phyloP scores from a whole-genome alignment of 2,888 invertebrate species.

The Cylindroiulus punctatus region DNA sequence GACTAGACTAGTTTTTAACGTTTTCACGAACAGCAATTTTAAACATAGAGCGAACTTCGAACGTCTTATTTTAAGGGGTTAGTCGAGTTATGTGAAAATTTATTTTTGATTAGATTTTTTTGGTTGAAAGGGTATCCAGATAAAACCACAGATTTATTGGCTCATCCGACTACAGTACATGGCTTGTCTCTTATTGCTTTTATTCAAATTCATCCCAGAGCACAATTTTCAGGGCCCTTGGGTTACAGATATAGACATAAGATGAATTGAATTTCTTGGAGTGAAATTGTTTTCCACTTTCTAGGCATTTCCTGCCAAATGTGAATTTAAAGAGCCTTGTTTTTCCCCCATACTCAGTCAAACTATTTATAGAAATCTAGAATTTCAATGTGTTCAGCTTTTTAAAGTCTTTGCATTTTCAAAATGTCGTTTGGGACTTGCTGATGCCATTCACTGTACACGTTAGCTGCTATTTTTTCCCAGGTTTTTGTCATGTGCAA shows the following conservation, averaged over 20 bases:
- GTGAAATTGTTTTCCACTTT: conserved; percentile 21
- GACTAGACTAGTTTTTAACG: background rate
- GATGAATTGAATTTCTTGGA: conserved; percentile 8
- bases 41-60: background rate
- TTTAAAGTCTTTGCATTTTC: background rate
- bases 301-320: conserved; percentile 16
- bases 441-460: conserved; percentile 22
- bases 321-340: conserved; percentile 42
- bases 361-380: conserved; percentile 28
- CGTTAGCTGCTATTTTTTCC: background rate
- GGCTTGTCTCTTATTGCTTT: background rate
- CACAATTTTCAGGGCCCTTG: background rate
- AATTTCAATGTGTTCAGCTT: conserved; percentile 26
- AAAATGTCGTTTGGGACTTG: conserved; percentile 23
- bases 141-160: conserved; percentile 9
- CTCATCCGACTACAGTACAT: background rate
- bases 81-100: background rate
- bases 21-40: background rate
- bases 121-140: background rate
- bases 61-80: background rate
- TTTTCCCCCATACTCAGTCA: background rate
- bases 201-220: background rate
- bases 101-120: background rate
- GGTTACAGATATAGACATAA: conserved; percentile 27
- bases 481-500: background rate